A percentile compares a stretch with the other conserved stretches of the same genome.
These are phyloP conservation scores for Schlechtendalia chinensis DNA, from an alignment of 1,140 invertebrate species.

Conservation along the genomic window DNA sequence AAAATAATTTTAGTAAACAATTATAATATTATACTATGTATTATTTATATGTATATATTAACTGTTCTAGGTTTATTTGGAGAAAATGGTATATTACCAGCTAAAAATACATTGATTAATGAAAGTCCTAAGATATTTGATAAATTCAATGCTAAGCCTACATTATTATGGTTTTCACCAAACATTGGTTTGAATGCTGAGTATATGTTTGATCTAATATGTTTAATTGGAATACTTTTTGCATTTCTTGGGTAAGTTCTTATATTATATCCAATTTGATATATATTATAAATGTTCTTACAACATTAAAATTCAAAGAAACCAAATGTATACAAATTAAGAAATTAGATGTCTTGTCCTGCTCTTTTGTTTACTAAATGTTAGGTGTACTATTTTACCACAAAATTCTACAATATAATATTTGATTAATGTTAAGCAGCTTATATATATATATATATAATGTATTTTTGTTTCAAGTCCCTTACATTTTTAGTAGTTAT, in stretches of 20 bases:
- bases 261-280: not conserved
- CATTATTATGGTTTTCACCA: slow-evolving; percentile 69
- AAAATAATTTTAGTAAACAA: too few relatives aligned
- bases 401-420: not conserved
- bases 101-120: slow-evolving; percentile 61
- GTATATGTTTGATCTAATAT: slow-evolving; percentile 71
- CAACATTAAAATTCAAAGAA: not conserved
- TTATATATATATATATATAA: too few relatives aligned
- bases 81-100: slow-evolving; percentile 76
- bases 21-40: too few relatives aligned
- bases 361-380: not conserved
- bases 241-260: slow-evolving; percentile 65
- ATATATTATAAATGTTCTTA: not conserved
- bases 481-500: too few relatives aligned
- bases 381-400: not conserved
- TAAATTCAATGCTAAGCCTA: slow-evolving; percentile 67
- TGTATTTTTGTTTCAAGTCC: too few relatives aligned
- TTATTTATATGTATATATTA: not conserved
- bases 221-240: slow-evolving; percentile 66
- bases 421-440: too few relatives aligned
- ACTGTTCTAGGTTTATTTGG: slow-evolving; percentile 70
- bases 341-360: not conserved
- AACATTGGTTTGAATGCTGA: slow-evolving; percentile 68
- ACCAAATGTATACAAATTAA: not conserved
- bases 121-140: slow-evolving; percentile 54